Conservation (phyloP, 2,113 vertebrate genomes). For the Micronycteris hirsuta region DNA sequence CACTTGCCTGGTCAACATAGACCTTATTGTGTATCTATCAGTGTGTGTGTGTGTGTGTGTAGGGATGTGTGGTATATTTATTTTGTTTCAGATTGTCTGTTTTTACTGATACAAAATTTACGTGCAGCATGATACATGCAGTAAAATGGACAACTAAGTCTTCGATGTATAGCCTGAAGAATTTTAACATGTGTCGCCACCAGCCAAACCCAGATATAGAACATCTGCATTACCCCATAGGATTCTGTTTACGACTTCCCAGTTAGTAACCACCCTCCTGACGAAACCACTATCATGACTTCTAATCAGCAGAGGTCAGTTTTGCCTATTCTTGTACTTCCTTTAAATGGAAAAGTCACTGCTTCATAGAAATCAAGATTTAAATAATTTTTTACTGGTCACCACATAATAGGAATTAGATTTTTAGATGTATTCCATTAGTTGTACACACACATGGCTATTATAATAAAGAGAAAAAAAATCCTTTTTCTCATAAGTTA, state of each 20-base stretch:
- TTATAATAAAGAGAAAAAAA: not conserved
- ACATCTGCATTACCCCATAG: not conserved
- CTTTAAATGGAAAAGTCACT: conserved; percentile 21
- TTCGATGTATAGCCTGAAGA: not conserved
- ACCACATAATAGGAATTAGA: not conserved
- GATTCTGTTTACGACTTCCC: not conserved
- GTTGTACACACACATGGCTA: not conserved
- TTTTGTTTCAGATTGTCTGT: not conserved
- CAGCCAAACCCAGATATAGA: conserved; percentile 23
- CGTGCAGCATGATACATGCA: not conserved
- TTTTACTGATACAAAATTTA: conserved; percentile 1
- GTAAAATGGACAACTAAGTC: not conserved
- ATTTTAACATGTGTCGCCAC: not conserved
- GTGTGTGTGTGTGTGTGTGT: not conserved
- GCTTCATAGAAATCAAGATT: conserved; percentile 41
- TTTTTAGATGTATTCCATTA: conserved; percentile 36
- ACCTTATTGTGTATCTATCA: not conserved
- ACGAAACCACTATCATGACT: not conserved
- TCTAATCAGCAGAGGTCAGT: conserved; percentile 24
- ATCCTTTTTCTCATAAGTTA: not conserved
- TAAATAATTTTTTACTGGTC: not conserved
- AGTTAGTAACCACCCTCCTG: not conserved
- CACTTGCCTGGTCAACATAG: not conserved
- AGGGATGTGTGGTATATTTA: not conserved
- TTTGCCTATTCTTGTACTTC: conserved; percentile 1